Conservation (phyloP, 2,797 vertebrate species). For the Prunella strophiata region DNA sequence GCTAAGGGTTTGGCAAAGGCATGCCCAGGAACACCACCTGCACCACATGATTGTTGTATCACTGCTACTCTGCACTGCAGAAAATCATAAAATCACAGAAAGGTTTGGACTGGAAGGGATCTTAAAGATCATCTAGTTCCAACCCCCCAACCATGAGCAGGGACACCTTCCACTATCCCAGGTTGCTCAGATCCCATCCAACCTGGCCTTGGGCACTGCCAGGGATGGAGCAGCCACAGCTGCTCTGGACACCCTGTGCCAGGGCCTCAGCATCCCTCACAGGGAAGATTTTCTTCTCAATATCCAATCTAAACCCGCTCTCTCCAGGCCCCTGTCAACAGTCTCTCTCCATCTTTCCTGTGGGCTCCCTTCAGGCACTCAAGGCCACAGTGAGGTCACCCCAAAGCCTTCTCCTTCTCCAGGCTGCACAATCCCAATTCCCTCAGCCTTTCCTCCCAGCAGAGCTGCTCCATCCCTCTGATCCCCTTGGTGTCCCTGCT, state of each 20-base stretch:
- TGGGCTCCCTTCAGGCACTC: background rate
- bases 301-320: accelerated
- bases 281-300: accelerated
- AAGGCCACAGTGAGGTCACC: background rate
- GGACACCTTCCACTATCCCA: background rate
- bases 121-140: background rate
- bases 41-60: background rate
- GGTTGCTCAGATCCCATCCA: background rate
- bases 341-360: background rate
- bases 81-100: background rate
- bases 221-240: background rate
- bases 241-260: accelerated
- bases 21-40: background rate
- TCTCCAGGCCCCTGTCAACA: background rate
- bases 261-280: accelerated
- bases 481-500: background rate
- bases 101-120: background rate
- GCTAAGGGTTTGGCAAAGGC: background rate
- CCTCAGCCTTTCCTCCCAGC: background rate
- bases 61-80: background rate
- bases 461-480: background rate
- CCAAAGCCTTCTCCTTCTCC: background rate
- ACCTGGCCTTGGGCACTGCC: accelerated
- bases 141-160: accelerated
- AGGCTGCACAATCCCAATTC: background rate